Percentiles rank a stretch among this genome's conserved stretches.
Evolutionary conservation across 2,888 invertebrate genomes (phyloP).

Genomic region (Pseudeuparius sepicola): DNA sequence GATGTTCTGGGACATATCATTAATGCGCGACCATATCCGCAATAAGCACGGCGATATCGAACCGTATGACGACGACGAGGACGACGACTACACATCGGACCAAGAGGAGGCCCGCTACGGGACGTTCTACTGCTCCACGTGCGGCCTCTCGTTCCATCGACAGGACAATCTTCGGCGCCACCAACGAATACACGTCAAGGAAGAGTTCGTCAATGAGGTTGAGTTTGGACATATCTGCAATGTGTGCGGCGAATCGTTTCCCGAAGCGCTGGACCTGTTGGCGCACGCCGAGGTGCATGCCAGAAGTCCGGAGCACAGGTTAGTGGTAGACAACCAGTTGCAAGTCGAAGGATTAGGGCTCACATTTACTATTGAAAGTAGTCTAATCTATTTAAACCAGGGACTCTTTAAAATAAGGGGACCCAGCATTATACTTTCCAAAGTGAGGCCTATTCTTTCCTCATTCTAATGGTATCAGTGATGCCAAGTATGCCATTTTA

Average conservation of each 20-base stretch:
- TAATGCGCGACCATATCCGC: slow-evolving; percentile 51
- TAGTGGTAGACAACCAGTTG: no score
- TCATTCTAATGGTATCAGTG: no score
- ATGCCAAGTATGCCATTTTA: no score
- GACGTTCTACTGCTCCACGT: slow-evolving; percentile 55
- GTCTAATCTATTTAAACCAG: no score
- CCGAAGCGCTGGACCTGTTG: slow-evolving; percentile 63
- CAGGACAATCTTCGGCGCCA: slow-evolving; percentile 66
- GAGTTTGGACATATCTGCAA: slow-evolving; percentile 58
- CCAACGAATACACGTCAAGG: slow-evolving; percentile 39
- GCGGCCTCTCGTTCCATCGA: slow-evolving; percentile 70
- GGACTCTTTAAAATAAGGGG: no score
- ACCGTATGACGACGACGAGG: slow-evolving; percentile 38
- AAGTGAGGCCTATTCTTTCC: no score
- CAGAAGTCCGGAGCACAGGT: slow-evolving; percentile 45
- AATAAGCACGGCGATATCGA: slow-evolving; percentile 45
- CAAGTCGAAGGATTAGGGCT: no score
- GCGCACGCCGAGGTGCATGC: slow-evolving; percentile 74
- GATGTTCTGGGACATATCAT: slow-evolving; percentile 63
- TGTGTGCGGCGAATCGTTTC: slow-evolving; percentile 69
- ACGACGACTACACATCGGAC: slow-evolving; percentile 42
- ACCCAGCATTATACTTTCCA: no score
- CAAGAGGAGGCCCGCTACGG: slow-evolving; percentile 50
- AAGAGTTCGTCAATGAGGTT: slow-evolving; percentile 39
- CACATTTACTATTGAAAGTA: no score